Percentiles rank a stretch among this genome's conserved stretches.
phyloP scores from a whole-genome alignment of 1,140 invertebrate species.

The Ips typographus region DNA sequence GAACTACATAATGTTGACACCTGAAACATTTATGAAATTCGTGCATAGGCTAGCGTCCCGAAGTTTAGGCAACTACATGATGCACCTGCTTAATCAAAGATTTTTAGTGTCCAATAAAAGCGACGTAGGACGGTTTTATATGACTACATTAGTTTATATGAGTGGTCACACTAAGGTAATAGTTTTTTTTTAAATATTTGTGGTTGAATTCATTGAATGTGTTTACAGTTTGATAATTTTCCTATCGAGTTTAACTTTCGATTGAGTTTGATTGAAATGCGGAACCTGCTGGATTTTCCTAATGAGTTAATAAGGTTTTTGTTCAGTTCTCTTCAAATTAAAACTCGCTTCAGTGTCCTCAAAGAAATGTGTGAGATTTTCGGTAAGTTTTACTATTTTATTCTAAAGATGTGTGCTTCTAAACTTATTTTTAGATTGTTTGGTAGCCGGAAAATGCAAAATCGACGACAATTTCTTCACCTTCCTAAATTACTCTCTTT shows the following conservation, averaged over 20 bases:
- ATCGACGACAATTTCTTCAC: conserved; percentile 33
- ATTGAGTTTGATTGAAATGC: conserved; percentile 25
- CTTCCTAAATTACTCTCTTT: conserved; percentile 30
- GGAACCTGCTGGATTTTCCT: conserved; percentile 23
- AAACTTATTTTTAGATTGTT: conserved; percentile 26
- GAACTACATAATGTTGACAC: conserved; percentile 26
- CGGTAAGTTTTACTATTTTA: conserved; percentile 29
- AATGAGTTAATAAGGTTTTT: conserved; percentile 35
- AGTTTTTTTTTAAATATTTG: conserved; percentile 7
- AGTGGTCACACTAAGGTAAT: conserved; percentile 33
- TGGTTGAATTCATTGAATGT: not conserved
- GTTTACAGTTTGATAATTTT: conserved; percentile 34
- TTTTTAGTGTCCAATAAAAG: conserved; percentile 37
- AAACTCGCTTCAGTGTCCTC: conserved; percentile 33
- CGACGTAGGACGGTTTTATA: conserved; percentile 35
- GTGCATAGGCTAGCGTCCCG: conserved; percentile 31
- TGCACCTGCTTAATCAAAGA: conserved; percentile 28
- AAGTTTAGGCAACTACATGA: conserved; percentile 33
- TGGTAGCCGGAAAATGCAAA: conserved; percentile 34
- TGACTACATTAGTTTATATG: conserved; percentile 36
- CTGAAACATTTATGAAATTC: conserved; percentile 37
- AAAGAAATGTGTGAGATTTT: conserved; percentile 36
- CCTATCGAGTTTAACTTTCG: conserved; percentile 25
- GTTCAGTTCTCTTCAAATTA: conserved; percentile 28
- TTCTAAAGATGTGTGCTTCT: conserved; percentile 1